Evolutionary conservation across 2,888 invertebrate species (phyloP).

Genomic region (Parnassius mnemosyne): DNA sequence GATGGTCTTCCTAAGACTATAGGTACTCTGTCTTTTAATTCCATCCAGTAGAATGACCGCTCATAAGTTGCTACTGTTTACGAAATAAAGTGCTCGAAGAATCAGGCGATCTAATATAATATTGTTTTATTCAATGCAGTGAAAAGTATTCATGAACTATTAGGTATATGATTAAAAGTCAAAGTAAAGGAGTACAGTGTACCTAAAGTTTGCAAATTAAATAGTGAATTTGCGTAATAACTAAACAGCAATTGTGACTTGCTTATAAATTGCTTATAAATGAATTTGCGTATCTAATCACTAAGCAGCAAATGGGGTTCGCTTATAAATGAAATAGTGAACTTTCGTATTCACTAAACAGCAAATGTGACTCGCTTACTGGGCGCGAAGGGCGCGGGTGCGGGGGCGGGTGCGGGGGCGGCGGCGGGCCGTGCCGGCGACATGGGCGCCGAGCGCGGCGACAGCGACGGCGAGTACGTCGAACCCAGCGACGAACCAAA

Average conservation of each 20-base stretch:
- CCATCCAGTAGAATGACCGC: too few species aligned
- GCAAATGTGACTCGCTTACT: conserved; percentile 80
- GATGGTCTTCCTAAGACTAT: too few species aligned
- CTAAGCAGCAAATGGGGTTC: conserved; percentile 75
- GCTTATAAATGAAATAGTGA: conserved; percentile 46
- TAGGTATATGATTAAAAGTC: too few species aligned
- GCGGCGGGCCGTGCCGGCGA: conserved; percentile 68
- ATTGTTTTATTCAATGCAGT: too few species aligned
- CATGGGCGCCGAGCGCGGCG: conserved; percentile 74
- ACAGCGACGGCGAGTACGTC: conserved; percentile 72
- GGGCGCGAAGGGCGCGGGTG: conserved; percentile 38
- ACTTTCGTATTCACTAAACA: conserved; percentile 41
- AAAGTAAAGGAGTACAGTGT: too few species aligned
- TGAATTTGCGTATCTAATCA: background rate
- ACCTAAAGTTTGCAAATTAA: too few species aligned
- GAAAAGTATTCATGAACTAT: too few species aligned
- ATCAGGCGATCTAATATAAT: too few species aligned
- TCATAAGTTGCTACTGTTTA: too few species aligned
- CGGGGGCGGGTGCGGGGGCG: conserved; percentile 44
- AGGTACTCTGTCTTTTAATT: too few species aligned
- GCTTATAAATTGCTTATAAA: conserved; percentile 46
- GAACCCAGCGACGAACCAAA: conserved; percentile 82
- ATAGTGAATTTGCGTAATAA: background rate
- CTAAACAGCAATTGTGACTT: conserved; percentile 75
- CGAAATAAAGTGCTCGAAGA: too few species aligned